Conservation (phyloP, 1,140 invertebrate species). For the Nasonia longicornis region DNA sequence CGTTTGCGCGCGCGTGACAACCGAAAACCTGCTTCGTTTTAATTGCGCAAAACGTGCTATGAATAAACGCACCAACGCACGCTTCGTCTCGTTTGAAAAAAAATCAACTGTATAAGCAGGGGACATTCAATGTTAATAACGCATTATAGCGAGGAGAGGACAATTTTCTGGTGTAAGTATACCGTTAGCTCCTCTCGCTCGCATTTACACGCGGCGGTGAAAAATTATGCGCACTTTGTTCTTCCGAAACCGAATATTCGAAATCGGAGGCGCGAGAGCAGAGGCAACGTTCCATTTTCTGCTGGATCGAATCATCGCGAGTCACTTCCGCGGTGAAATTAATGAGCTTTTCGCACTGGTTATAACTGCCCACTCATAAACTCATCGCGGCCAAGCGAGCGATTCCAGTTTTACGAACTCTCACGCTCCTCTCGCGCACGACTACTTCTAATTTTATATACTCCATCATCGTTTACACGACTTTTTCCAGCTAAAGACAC, state of each 20-base stretch:
- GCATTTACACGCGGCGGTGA: background rate
- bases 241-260: too few species aligned
- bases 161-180: too few species aligned
- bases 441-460: conserved; percentile 15
- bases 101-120: background rate
- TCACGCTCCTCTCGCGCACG: background rate
- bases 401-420: conserved; percentile 25
- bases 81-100: too few species aligned
- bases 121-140: background rate
- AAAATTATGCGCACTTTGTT: conserved; percentile 15
- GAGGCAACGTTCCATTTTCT: background rate
- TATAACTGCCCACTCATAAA: conserved; percentile 24
- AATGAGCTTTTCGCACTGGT: conserved; percentile 8
- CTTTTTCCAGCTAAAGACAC: background rate
- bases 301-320: background rate
- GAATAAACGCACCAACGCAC: too few species aligned
- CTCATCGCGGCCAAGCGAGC: background rate
- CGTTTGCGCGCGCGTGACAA: background rate
- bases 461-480: conserved; percentile 6
- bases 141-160: background rate
- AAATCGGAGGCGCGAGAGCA: too few species aligned
- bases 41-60: too few species aligned
- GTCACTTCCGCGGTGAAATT: background rate
- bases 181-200: too few species aligned
- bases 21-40: background rate